Base-by-base conservation (phyloP, 2,888 invertebrate genomes). In the Machimus rusticus region DNA sequence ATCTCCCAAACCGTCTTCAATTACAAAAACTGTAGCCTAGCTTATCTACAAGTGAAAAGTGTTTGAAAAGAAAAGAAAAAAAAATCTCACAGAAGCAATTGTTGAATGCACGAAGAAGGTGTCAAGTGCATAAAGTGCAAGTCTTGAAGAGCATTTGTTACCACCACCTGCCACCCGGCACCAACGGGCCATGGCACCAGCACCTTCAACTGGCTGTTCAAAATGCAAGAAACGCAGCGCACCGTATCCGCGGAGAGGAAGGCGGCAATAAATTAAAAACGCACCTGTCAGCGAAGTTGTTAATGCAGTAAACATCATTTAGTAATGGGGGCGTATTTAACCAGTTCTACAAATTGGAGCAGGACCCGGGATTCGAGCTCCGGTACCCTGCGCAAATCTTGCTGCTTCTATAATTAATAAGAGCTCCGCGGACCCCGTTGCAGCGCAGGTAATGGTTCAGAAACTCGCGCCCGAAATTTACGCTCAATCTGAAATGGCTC, bases 271-370 rank as follows among this genome's bases (percentile, higher is more conserved):
- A 76, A 76, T 76, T 76, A 76, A 76, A 76, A 76, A 76, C 76
- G 76, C 76, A 76, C 76, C 76, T 76, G 76, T 39, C 76, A 76
- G 37, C 34, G 76, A 76, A 76, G 76, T 76, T 76, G 76, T 37
- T 37, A 19, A 76, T 76, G 76, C 76, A 76, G 34, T 39, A 39
- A 76, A 37, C 34, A 76, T 9, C 76, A 76, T 76, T 76, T 76
- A 76, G 37, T 76, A 76, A 34, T 76, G 34, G 76, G 16, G 34
- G 39, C 9, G 5, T 8, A 6, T 16, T 19, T 51, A 51, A 23
- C 31, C 31, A n/a, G 76, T n/a, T 9, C 37, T 19, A 37, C 76
- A 76, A 76, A 76, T 76, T 76, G 39, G 76, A 34, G 0, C 34
- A 14, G 34, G 66, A 28, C 55, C 19, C 5, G 55, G 19, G 19